A percentile compares a stretch with the other conserved stretches of the same genome.
Conservation (phyloP, 2,888 invertebrate genomes). For the Dromius quadrimaculatus region DNA sequence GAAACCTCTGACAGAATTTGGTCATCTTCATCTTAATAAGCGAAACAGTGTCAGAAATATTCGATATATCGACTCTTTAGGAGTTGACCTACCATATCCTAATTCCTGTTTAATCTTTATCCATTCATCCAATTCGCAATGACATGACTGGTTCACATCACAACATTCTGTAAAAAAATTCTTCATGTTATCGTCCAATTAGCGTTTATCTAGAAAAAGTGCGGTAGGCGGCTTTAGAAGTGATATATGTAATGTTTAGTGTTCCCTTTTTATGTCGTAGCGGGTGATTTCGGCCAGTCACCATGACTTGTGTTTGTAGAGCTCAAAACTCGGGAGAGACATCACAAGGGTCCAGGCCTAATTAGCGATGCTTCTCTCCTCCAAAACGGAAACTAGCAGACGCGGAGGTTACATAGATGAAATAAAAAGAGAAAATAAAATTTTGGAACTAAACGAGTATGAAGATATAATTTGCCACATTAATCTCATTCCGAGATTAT, state of each 20-base stretch:
- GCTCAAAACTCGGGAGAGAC: constrained; percentile 16
- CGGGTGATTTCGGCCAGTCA: constrained; percentile 33
- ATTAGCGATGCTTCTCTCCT: constrained; percentile 6
- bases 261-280: neutral
- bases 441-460: too few species aligned
- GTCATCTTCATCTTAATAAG: too few species aligned
- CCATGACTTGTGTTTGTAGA: constrained; percentile 39
- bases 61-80: too few species aligned
- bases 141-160: too few species aligned
- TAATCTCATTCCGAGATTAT: too few species aligned
- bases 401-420: neutral
- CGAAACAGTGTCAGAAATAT: too few species aligned
- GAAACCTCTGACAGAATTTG: too few species aligned
- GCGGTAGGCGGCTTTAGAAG: neutral
- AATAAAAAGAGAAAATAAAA: neutral
- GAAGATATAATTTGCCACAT: too few species aligned
- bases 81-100: too few species aligned
- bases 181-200: neutral
- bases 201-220: neutral
- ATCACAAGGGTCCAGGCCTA: constrained; percentile 39
- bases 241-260: neutral
- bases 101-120: too few species aligned
- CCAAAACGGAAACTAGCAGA: neutral
- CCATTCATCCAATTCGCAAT: too few species aligned
- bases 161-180: too few species aligned